Evolutionary conservation across 1,140 invertebrate species (phyloP).

Genomic region (Holotrichia oblita): DNA sequence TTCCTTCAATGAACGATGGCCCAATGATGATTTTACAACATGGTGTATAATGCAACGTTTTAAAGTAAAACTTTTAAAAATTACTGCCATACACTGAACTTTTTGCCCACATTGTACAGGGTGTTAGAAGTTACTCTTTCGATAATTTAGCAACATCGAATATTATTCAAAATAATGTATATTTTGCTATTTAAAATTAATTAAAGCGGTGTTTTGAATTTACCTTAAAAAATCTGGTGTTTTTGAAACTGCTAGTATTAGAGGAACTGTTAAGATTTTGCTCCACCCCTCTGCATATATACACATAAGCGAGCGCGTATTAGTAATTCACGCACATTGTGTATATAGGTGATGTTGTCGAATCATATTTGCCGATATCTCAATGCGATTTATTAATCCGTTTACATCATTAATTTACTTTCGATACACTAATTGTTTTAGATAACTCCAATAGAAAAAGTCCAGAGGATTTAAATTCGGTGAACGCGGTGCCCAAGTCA

Average conservation of each 20-base stretch:
- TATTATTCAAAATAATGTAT: too few species aligned
- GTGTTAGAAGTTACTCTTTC: too few species aligned
- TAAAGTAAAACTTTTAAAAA: too few species aligned
- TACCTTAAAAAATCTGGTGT: neutral
- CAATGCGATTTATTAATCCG: neutral
- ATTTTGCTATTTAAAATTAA: too few species aligned
- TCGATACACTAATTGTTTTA: conserved; percentile 56
- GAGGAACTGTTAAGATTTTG: neutral
- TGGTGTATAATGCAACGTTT: too few species aligned
- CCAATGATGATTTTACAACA: too few species aligned
- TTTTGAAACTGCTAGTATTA: neutral
- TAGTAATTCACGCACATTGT: neutral
- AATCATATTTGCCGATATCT: neutral
- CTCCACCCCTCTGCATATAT: neutral
- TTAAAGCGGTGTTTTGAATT: neutral
- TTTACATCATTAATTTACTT: neutral
- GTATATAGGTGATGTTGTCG: neutral
- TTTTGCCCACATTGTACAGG: too few species aligned
- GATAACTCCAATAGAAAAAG: conserved; percentile 53
- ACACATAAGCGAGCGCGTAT: neutral
- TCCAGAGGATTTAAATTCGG: too few species aligned
- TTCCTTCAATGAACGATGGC: too few species aligned
- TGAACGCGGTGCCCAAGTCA: too few species aligned
- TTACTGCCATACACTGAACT: neutral
- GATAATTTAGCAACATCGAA: too few species aligned